Percentiles rank a stretch among this genome's conserved stretches.
Conservation (phyloP, 2,888 invertebrate genomes). For the Limenitis camilla region DNA sequence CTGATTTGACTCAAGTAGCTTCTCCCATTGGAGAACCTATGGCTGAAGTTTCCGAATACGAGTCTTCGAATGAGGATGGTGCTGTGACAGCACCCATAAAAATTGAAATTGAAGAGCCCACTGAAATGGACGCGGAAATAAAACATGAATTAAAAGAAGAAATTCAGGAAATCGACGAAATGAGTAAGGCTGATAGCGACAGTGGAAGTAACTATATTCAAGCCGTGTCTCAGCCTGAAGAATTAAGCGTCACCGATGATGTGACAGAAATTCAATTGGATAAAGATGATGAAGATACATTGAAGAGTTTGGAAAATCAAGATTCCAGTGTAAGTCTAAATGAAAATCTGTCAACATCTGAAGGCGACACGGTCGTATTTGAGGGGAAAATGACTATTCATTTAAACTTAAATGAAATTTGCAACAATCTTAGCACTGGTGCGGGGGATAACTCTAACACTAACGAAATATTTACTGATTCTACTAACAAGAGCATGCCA, state of each 20-base stretch:
- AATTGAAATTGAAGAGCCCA: conserved; percentile 48
- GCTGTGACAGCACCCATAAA: conserved; percentile 43
- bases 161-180: conserved; percentile 64
- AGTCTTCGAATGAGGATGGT: conserved; percentile 64
- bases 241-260: conserved; percentile 60
- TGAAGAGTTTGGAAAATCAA: conserved; percentile 70
- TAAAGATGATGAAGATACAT: conserved; percentile 69
- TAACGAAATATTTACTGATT: conserved; percentile 46
- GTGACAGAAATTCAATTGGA: conserved; percentile 68
- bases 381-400: conserved; percentile 74
- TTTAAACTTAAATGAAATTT: conserved; percentile 68
- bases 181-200: conserved; percentile 54
- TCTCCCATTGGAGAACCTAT: conserved; percentile 65
- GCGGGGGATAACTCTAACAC: conserved; percentile 52
- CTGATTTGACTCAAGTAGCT: conserved; percentile 72
- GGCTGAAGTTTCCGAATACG: conserved; percentile 61
- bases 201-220: conserved; percentile 64
- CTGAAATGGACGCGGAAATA: conserved; percentile 37
- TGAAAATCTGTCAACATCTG: conserved; percentile 64
- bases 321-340: conserved; percentile 74
- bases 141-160: conserved; percentile 46
- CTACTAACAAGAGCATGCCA: conserved; percentile 68
- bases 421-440: conserved; percentile 65
- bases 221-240: conserved; percentile 63
- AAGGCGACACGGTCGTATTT: conserved; percentile 69